Evolutionary conservation across 2,888 invertebrate genomes (phyloP).

Genomic region (Glyphotaelius pellucidus): DNA sequence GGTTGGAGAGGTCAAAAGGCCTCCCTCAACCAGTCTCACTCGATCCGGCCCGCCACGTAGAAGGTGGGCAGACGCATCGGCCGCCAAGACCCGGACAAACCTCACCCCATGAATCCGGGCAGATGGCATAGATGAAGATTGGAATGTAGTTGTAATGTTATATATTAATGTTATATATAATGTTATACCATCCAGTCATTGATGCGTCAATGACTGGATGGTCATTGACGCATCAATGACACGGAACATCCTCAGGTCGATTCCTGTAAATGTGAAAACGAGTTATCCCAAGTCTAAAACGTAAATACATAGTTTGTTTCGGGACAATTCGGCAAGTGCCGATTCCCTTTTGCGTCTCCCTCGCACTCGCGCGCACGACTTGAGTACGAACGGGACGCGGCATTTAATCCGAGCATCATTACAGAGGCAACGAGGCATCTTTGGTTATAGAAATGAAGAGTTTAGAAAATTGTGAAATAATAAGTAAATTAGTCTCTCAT

Average conservation of each 20-base stretch:
- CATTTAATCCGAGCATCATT: not conserved
- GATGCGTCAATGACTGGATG: too few relatives aligned
- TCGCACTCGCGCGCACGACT: not conserved
- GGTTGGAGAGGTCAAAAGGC: too few relatives aligned
- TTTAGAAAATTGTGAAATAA: not conserved
- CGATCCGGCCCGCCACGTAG: too few relatives aligned
- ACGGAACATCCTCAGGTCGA: not conserved
- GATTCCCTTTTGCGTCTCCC: not conserved
- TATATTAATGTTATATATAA: too few relatives aligned
- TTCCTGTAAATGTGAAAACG: not conserved
- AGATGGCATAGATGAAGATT: not conserved
- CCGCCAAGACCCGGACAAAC: too few relatives aligned
- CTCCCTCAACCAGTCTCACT: too few relatives aligned
- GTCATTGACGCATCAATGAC: not conserved
- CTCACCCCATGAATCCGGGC: too few relatives aligned
- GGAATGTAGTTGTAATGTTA: too few relatives aligned
- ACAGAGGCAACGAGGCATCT: not conserved
- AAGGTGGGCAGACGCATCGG: too few relatives aligned
- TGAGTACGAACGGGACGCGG: not conserved
- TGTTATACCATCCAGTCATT: too few relatives aligned
- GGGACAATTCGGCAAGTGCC: not conserved
- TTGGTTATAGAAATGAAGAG: not conserved
- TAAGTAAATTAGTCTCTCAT: not conserved
- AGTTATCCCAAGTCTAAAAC: not conserved
- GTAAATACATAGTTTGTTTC: slow-evolving; percentile 2